phyloP scores from a whole-genome alignment of 2,797 vertebrate genomes.

The Sebastes flavidus region DNA sequence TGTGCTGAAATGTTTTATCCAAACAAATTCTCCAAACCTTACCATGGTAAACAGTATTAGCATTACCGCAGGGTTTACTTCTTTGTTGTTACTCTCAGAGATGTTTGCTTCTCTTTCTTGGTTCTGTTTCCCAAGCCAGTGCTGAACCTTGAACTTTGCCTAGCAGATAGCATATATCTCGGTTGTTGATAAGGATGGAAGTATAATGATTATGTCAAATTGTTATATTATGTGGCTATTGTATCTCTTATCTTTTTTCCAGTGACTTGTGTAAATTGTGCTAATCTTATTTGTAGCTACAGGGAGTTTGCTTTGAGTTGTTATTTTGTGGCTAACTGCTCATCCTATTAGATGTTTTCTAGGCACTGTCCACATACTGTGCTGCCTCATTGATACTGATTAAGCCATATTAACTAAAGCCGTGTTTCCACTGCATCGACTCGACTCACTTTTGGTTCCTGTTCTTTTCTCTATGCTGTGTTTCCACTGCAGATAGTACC shows the following conservation, averaged over 20 bases:
- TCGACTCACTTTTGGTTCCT: no score
- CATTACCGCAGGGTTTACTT: background rate
- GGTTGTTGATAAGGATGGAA: background rate
- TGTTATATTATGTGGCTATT: background rate
- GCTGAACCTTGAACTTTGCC: background rate
- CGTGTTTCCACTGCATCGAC: no score
- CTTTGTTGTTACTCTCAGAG: background rate
- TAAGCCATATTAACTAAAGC: background rate
- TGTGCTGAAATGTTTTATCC: background rate
- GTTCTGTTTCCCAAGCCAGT: background rate
- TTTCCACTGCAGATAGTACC: no score
- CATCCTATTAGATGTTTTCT: background rate
- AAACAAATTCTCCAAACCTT: background rate
- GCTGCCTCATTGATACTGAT: background rate
- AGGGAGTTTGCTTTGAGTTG: background rate
- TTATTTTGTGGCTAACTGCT: background rate
- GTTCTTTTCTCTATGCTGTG: no score
- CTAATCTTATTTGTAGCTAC: background rate
- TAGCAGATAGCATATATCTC: background rate
- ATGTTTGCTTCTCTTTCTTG: background rate
- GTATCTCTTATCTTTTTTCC: background rate
- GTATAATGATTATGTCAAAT: background rate
- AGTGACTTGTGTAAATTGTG: background rate
- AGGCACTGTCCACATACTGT: background rate
- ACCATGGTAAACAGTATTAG: background rate